Evolutionary conservation across 2,888 invertebrate genomes (phyloP).

Genomic region (Patella caerulea): DNA sequence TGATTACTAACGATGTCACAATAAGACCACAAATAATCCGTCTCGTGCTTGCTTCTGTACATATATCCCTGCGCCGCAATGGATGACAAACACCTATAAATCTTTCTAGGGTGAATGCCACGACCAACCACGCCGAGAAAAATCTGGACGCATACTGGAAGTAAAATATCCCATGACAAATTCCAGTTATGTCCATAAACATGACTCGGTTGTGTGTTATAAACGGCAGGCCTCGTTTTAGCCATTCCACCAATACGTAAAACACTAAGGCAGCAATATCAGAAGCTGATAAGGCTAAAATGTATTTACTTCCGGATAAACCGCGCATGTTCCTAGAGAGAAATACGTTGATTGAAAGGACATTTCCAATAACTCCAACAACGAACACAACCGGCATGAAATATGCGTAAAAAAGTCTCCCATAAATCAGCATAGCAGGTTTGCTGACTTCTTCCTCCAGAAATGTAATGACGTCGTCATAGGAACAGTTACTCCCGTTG

Average conservation of each 20-base stretch:
- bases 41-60: slow-evolving; percentile 17
- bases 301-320: slow-evolving; percentile 82
- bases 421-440: too few species aligned
- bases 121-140: slow-evolving; percentile 67
- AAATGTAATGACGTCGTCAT: too few species aligned
- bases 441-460: too few species aligned
- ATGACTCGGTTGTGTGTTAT: slow-evolving; percentile 31
- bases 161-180: slow-evolving; percentile 80
- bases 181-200: slow-evolving; percentile 46
- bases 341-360: slow-evolving; percentile 82
- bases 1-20: slow-evolving; percentile 44
- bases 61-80: slow-evolving; percentile 55
- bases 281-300: slow-evolving; percentile 85
- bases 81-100: slow-evolving; percentile 68
- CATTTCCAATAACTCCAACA: slow-evolving; percentile 84
- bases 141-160: slow-evolving; percentile 73
- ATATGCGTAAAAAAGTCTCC: slow-evolving; percentile 74
- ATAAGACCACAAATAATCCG: slow-evolving; percentile 49
- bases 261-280: slow-evolving; percentile 81
- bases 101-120: slow-evolving; percentile 65
- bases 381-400: slow-evolving; percentile 81
- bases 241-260: slow-evolving; percentile 67
- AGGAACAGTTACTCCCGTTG: too few species aligned
- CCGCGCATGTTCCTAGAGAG: slow-evolving; percentile 80
- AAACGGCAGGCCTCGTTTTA: slow-evolving; percentile 55